These are phyloP conservation scores for Parasteatoda lunata DNA, from an alignment of 2,888 invertebrate genomes.

Conservation along the genomic window DNA sequence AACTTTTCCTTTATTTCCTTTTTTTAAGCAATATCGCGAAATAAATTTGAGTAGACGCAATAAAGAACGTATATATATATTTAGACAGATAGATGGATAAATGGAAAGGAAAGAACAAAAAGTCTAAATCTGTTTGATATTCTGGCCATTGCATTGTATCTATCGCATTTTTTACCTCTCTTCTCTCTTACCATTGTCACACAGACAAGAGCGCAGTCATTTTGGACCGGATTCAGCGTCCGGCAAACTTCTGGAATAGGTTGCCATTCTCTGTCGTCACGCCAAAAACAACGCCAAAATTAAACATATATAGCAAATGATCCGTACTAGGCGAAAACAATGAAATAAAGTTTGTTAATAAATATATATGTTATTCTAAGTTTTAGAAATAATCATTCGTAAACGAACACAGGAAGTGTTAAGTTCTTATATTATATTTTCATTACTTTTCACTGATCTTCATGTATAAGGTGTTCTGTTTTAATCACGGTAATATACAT, in stretches of 20 bases:
- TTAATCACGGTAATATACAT: too few relatives aligned
- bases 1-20: conserved; percentile 12
- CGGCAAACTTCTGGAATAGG: conserved; percentile 15
- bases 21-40: conserved; percentile 37
- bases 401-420: too few relatives aligned
- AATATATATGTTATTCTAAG: too few relatives aligned
- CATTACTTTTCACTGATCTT: too few relatives aligned
- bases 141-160: conserved; percentile 60
- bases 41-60: conserved; percentile 60
- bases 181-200: conserved; percentile 33
- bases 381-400: too few relatives aligned
- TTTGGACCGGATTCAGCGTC: conserved; percentile 65
- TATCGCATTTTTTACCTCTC: conserved; percentile 29
- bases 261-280: not conserved
- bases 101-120: conserved; percentile 25
- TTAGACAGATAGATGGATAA: conserved; percentile 64
- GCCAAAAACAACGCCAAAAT: conserved; percentile 28
- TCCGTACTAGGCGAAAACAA: too few relatives aligned
- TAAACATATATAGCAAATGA: not conserved
- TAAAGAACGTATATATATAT: conserved; percentile 58
- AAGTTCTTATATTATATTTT: too few relatives aligned
- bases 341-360: too few relatives aligned
- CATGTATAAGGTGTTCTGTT: too few relatives aligned
- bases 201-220: conserved; percentile 50
- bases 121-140: conserved; percentile 64